phyloP scores from a whole-genome alignment of 2,888 invertebrate species.

The Cheilosia variabilis region DNA sequence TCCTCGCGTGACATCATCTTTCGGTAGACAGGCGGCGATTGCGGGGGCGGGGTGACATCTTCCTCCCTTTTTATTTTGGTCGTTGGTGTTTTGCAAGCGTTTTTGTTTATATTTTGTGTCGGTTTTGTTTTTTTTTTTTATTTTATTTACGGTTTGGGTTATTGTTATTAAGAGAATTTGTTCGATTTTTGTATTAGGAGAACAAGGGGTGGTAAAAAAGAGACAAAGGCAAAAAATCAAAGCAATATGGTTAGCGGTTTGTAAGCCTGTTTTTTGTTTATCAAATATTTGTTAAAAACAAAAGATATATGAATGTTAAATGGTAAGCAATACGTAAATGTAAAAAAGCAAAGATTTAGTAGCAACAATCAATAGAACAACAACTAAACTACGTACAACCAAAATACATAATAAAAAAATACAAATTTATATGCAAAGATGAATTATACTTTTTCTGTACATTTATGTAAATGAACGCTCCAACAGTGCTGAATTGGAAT shows the following conservation, averaged over 20 bases:
- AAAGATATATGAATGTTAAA: constrained; percentile 33
- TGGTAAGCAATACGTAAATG: constrained; percentile 37
- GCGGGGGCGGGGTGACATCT: constrained; percentile 71
- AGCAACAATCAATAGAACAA: constrained; percentile 12
- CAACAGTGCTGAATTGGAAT: constrained; percentile 53
- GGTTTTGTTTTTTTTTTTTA: constrained; percentile 54
- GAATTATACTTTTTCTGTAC: constrained; percentile 40
- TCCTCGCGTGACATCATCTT: constrained; percentile 79
- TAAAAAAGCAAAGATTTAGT: constrained; percentile 45
- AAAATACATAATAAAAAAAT: constrained; percentile 16
- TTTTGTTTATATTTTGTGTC: constrained; percentile 51
- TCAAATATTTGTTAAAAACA: constrained; percentile 36
- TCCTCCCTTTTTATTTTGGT: constrained; percentile 70
- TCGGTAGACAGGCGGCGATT: constrained; percentile 78
- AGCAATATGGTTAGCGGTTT: constrained; percentile 73
- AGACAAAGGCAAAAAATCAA: constrained; percentile 75
- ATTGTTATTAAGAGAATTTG: constrained; percentile 56
- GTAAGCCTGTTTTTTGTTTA: constrained; percentile 50
- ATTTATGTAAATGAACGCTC: constrained; percentile 59
- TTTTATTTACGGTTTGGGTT: constrained; percentile 51
- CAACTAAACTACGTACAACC: constrained; percentile 32
- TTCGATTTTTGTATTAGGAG: constrained; percentile 47
- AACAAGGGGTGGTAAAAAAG: constrained; percentile 54
- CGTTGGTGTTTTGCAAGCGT: constrained; percentile 57
- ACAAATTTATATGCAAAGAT: constrained; percentile 42